Evolutionary conservation across 2,113 vertebrate genomes (phyloP).

Genomic region (Heteronetta atricapilla): DNA sequence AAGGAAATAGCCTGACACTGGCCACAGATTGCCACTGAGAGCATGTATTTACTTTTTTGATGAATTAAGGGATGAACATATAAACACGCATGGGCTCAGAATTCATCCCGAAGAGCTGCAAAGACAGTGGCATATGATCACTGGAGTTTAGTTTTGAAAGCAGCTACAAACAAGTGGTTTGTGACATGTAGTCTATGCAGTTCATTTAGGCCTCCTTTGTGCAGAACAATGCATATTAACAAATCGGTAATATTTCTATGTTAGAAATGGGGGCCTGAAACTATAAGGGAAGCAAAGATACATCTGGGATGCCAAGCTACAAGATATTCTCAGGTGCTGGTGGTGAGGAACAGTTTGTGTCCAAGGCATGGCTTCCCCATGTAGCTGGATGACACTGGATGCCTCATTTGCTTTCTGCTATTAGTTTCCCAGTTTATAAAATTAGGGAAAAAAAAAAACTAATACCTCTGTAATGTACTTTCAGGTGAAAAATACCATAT

Average conservation of each 20-base stretch:
- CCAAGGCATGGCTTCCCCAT: neutral
- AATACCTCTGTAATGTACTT: neutral
- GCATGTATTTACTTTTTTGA: neutral
- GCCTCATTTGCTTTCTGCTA: constrained; percentile 6
- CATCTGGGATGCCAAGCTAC: neutral
- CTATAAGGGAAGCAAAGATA: neutral
- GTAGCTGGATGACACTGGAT: neutral
- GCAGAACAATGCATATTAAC: neutral
- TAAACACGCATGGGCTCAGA: neutral
- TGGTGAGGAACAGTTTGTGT: neutral
- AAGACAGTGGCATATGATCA: neutral
- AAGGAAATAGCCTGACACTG: neutral
- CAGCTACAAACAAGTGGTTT: neutral
- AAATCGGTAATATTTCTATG: neutral
- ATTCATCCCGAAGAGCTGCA: neutral
- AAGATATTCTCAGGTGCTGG: neutral
- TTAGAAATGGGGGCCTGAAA: neutral
- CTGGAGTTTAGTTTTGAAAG: neutral
- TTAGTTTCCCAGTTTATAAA: constrained; percentile 4
- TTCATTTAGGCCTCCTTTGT: neutral
- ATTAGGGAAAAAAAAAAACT: neutral
- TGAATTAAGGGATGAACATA: neutral
- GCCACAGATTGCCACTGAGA: neutral
- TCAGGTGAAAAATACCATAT: constrained; percentile 49
- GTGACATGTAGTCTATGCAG: neutral